Percentiles rank a stretch among this genome's conserved stretches.
Evolutionary conservation across 2,113 vertebrate species (phyloP).

Genomic region (Leptosomus discolor): DNA sequence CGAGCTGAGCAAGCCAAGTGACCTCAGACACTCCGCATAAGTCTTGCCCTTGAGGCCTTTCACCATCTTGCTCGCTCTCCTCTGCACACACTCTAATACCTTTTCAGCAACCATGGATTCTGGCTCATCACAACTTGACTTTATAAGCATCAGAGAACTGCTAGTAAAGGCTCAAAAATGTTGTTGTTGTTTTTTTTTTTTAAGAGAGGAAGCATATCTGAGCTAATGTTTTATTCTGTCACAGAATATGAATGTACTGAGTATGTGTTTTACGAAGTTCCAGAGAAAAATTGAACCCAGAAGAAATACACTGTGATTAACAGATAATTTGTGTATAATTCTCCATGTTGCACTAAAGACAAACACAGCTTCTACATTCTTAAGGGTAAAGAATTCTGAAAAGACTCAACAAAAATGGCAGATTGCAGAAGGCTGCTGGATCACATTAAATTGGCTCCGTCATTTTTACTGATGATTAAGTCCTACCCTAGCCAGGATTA

Average conservation of each 20-base stretch:
- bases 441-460: neutral
- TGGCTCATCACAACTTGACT: neutral
- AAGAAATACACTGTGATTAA: neutral
- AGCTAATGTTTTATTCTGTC: neutral
- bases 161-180: neutral
- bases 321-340: neutral
- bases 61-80: neutral
- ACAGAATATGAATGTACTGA: neutral
- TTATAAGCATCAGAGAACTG: neutral
- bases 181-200: neutral
- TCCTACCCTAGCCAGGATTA: neutral
- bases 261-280: neutral
- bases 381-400: neutral
- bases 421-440: neutral
- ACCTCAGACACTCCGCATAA: accelerated
- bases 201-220: neutral
- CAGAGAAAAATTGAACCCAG: neutral
- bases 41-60: neutral
- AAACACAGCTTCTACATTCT: neutral
- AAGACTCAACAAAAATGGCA: neutral
- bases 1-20: neutral
- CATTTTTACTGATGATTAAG: neutral
- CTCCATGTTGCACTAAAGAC: neutral
- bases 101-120: neutral
- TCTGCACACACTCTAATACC: neutral